These are phyloP conservation scores for Eristalis arbustorum DNA, from an alignment of 2,888 invertebrate species.

Conservation along the genomic window DNA sequence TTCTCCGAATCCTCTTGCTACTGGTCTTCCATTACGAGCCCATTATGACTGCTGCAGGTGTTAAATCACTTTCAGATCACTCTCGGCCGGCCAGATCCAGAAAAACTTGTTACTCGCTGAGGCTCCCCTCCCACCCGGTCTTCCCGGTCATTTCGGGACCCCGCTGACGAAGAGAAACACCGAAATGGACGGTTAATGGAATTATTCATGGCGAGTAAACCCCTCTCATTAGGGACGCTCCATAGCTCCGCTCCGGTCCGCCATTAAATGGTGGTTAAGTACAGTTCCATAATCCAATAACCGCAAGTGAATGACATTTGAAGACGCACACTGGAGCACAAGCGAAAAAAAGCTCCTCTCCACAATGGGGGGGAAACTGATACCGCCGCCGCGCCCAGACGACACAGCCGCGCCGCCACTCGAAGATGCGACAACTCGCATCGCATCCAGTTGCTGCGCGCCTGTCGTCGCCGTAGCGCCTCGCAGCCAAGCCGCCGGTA, in stretches of 20 bases:
- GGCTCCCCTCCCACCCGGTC: not conserved
- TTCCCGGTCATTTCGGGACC: not conserved
- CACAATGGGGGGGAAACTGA: conserved; percentile 58
- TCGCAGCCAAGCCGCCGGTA: not conserved
- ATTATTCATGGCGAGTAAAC: conserved; percentile 68
- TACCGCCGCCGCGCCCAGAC: conserved; percentile 21
- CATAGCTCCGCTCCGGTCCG: conserved; percentile 32
- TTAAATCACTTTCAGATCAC: conserved; percentile 62
- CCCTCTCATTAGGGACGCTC: conserved; percentile 66
- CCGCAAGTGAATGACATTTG: conserved; percentile 69
- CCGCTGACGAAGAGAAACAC: conserved; percentile 4
- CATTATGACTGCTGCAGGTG: conserved; percentile 70
- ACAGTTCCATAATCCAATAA: conserved; percentile 68
- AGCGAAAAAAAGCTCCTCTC: conserved; percentile 37
- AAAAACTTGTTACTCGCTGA: conserved; percentile 56
- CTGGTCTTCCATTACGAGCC: conserved; percentile 69
- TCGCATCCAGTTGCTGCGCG: not conserved
- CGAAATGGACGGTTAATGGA: conserved; percentile 60
- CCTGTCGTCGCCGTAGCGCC: conserved; percentile 1
- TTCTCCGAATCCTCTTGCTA: conserved; percentile 24
- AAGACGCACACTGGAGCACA: not conserved
- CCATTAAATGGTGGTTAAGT: conserved; percentile 68
- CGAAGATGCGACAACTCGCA: not conserved
- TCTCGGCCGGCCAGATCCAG: conserved; percentile 54
- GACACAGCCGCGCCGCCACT: conserved; percentile 10